A percentile compares a stretch with the other conserved stretches of the same genome.
Conservation (phyloP, 2,888 invertebrate genomes). For the Hydriomena furcata region DNA sequence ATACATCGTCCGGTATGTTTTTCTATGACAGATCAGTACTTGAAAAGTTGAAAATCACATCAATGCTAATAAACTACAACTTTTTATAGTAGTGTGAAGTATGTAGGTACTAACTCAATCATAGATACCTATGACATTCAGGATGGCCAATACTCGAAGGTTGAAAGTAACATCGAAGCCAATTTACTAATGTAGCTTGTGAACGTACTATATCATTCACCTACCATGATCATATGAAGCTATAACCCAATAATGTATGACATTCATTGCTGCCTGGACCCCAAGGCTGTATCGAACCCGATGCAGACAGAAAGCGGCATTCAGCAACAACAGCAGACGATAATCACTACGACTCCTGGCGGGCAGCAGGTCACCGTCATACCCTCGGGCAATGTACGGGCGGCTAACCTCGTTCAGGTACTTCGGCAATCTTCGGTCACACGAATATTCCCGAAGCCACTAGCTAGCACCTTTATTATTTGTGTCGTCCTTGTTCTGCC, state of each 20-base stretch:
- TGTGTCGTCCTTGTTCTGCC: neutral
- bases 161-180: no score
- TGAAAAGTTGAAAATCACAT: no score
- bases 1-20: no score
- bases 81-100: no score
- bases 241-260: neutral
- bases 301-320: conserved; percentile 67
- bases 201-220: no score
- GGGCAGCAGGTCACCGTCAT: conserved; percentile 94
- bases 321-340: conserved; percentile 82
- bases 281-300: conserved; percentile 74
- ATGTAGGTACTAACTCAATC: no score
- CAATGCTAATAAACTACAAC: no score
- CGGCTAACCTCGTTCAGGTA: conserved; percentile 69
- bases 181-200: no score
- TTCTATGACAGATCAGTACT: no score
- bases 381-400: conserved; percentile 81
- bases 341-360: conserved; percentile 88
- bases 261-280: conserved; percentile 32
- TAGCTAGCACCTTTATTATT: conserved; percentile 12
- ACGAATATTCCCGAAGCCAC: conserved; percentile 10
- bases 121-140: no score
- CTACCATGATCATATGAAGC: no score
- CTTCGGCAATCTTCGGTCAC: conserved; percentile 47
- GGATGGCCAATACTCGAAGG: no score